Conservation (phyloP, 2,113 vertebrate genomes). For the Emydura subglobosa region DNA sequence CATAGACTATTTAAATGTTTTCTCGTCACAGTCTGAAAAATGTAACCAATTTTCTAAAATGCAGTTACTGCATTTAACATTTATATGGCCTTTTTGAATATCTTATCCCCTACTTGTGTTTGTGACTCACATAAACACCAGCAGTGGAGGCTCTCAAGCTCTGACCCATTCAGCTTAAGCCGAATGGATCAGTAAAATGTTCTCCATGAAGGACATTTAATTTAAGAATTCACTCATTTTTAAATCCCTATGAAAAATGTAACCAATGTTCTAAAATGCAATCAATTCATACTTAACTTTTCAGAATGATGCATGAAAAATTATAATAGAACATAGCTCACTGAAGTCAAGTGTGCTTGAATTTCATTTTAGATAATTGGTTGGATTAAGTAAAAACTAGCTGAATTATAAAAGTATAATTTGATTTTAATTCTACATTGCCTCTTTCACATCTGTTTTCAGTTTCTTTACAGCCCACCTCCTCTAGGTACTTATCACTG, state of each 20-base stretch:
- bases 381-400: slow-evolving; percentile 60
- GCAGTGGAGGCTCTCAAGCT: background rate
- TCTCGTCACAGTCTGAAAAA: slow-evolving; percentile 17
- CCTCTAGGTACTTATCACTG: background rate
- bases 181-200: background rate
- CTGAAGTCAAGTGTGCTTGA: slow-evolving; percentile 73
- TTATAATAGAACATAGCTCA: slow-evolving; percentile 64
- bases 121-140: background rate
- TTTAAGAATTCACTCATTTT: background rate
- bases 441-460: background rate
- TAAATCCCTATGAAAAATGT: background rate
- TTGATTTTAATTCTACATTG: slow-evolving; percentile 49
- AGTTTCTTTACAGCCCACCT: background rate
- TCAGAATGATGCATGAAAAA: slow-evolving; percentile 52
- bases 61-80: background rate
- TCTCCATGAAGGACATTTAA: background rate
- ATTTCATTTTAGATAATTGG: slow-evolving; percentile 72
- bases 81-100: background rate
- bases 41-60: background rate
- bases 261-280: slow-evolving; percentile 58
- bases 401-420: slow-evolving; percentile 57
- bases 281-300: slow-evolving; percentile 77
- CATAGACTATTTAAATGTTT: background rate
- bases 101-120: background rate
- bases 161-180: background rate